phyloP scores from a whole-genome alignment of 2,113 vertebrate species.

The Hiodon tergisus region DNA sequence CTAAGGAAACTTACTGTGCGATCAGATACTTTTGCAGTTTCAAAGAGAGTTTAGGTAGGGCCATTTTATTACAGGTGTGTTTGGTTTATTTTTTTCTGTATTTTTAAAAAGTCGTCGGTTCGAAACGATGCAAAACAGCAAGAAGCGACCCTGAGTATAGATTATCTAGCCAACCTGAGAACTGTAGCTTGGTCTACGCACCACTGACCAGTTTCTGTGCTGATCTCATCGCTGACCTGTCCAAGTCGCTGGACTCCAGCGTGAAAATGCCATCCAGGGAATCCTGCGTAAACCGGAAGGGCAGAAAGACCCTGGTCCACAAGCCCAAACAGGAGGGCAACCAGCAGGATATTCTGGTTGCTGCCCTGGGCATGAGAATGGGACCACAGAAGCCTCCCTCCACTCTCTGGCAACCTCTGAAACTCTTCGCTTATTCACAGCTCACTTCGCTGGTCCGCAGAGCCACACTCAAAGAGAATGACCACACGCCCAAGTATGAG shows the following conservation, averaged over 20 bases:
- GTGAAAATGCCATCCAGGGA: constrained; percentile 85
- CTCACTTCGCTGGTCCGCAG: constrained; percentile 87
- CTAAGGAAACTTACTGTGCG: constrained; percentile 37
- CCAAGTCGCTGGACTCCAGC: constrained; percentile 17
- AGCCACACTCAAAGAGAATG: constrained; percentile 90
- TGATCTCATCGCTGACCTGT: constrained; percentile 23
- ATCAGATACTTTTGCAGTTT: constrained; percentile 37
- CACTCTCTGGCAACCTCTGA: constrained; percentile 87
- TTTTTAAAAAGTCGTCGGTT: background rate
- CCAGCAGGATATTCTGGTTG: constrained; percentile 83
- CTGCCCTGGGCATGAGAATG: constrained; percentile 90
- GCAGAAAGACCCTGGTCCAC: constrained; percentile 68
- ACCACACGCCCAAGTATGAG: constrained; percentile 90
- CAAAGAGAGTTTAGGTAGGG: constrained; percentile 40
- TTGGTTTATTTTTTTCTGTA: background rate
- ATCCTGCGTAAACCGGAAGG: constrained; percentile 71
- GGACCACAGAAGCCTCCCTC: constrained; percentile 82
- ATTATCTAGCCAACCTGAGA: constrained; percentile 28
- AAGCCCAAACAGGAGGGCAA: constrained; percentile 78
- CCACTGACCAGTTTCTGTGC: constrained; percentile 17
- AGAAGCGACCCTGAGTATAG: constrained; percentile 31
- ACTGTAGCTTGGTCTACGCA: background rate
- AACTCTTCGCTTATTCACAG: constrained; percentile 99
- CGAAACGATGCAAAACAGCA: constrained; percentile 36
- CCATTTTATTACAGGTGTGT: background rate